Conservation (phyloP, 2,888 invertebrate species). For the Pegoplata infirma region DNA sequence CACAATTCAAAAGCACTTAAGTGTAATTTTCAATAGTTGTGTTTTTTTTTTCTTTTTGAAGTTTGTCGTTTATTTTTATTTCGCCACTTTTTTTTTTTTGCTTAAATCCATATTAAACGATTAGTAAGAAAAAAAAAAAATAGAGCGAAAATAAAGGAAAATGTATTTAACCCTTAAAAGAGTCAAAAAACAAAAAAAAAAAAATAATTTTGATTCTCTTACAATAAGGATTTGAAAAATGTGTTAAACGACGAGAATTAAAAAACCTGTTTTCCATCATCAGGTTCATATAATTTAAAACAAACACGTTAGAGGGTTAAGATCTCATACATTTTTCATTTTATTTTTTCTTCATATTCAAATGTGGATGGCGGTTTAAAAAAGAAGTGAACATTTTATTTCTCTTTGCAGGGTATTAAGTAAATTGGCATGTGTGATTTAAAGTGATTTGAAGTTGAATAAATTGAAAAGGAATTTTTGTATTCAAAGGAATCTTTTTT, state of each 20-base stretch:
- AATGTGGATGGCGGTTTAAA: background rate
- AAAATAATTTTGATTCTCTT: no score
- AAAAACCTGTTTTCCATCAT: no score
- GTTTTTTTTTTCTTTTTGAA: constrained; percentile 23
- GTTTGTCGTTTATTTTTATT: constrained; percentile 5
- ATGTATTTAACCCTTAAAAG: constrained; percentile 17
- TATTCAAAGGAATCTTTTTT: no score
- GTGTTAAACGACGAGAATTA: no score
- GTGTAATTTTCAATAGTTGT: constrained; percentile 53
- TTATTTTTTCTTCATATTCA: background rate
- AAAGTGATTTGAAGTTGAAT: background rate
- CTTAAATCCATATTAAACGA: constrained; percentile 31
- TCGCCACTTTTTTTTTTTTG: constrained; percentile 3
- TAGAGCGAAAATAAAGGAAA: background rate
- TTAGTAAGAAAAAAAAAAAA: constrained; percentile 5
- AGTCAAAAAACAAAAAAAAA: constrained; percentile 11
- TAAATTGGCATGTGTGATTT: background rate
- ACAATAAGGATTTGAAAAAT: no score
- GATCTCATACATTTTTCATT: background rate
- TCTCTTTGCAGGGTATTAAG: background rate
- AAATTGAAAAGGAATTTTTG: no score
- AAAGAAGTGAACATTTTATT: background rate
- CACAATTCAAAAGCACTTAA: constrained; percentile 59
- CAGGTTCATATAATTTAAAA: no score
- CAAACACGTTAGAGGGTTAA: no score